A percentile compares a stretch with the other conserved stretches of the same genome.
These are phyloP conservation scores for Lithosia quadra DNA, from an alignment of 2,888 invertebrate genomes.

Conservation along the genomic window DNA sequence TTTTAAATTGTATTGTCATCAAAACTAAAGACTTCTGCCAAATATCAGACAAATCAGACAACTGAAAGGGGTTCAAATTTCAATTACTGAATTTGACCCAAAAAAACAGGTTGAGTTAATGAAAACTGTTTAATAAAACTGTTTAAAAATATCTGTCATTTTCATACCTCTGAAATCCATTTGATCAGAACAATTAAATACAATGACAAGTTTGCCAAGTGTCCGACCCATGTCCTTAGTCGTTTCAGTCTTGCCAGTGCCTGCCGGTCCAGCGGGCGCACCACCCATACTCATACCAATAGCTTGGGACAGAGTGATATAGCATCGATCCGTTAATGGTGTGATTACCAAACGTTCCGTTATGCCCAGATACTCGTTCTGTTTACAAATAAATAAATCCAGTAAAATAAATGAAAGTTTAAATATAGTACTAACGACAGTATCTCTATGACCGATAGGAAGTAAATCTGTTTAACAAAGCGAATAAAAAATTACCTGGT, in stretches of 20 bases:
- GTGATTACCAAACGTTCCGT: slow-evolving; percentile 96
- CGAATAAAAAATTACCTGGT: slow-evolving; percentile 86
- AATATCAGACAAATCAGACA: too few relatives aligned
- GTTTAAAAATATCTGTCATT: too few relatives aligned
- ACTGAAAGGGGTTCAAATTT: too few relatives aligned
- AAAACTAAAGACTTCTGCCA: too few relatives aligned
- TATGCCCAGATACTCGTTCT: slow-evolving; percentile 95
- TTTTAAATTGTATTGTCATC: too few relatives aligned
- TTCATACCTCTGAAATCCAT: slow-evolving; percentile 94
- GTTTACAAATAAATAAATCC: not conserved
- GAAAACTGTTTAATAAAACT: too few relatives aligned
- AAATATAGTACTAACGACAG: not conserved
- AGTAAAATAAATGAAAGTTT: too few relatives aligned
- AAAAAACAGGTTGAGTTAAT: too few relatives aligned
- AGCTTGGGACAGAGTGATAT: slow-evolving; percentile 95
- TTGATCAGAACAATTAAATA: slow-evolving; percentile 97
- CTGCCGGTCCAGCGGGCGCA: slow-evolving; percentile 96
- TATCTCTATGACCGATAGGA: not conserved
- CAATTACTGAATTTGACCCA: too few relatives aligned
- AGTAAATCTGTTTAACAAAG: not conserved
- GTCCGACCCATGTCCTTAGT: slow-evolving; percentile 97
- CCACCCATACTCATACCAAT: slow-evolving; percentile 96
- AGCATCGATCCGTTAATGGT: slow-evolving; percentile 96
- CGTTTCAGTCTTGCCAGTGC: slow-evolving; percentile 97
- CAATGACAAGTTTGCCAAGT: slow-evolving; percentile 95